Base-by-base conservation (phyloP, 2,888 invertebrate genomes). In the Aporophyla nigra region DNA sequence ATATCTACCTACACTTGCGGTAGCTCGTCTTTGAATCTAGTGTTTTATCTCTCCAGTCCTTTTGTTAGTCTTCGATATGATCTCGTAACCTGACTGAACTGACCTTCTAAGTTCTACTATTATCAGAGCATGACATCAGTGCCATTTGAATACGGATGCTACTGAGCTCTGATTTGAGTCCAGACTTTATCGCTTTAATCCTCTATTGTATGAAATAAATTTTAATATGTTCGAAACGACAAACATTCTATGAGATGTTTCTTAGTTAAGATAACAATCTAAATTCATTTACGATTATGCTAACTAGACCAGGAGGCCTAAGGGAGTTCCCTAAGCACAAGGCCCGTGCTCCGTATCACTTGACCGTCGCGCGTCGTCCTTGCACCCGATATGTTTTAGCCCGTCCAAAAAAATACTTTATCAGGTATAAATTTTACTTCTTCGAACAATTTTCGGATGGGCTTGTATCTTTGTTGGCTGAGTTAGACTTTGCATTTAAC, bases 31-130 rank as follows among this genome's bases (percentile, higher is more conserved):
- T 27, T 53, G 16, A 2, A 27, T 53, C 43, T 43, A 71, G 21
- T 43, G 40, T 43, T 53, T n/a, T 66, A 67, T 40, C 49, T 71
- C 21, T 43, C 21, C 21, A 1, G 6, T 58, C 16, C 24, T 58
- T 49, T 73, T 72, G n/a, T 16, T 33, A n/a, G n/a, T 27, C 16
- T 53, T 33, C 46, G 27, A 46, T 53, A 53, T 61, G n/a, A 43
- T 58, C n/a, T 58, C 10, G 4, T 70, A 3, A 14, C 14, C 7
- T 49, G 19, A 40, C 19, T 71, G 16, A 14, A n/a, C 14, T n/a
- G 16, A n/a, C 5, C 2, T 59, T 24, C 61, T 33, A 21, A 14
- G 27, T 56, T 49, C 19, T 24, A 46, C 19, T 49, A 40, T 21
- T 49, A 27, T 2, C 24, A 27, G 9, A 59, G n/a, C 33, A 21